Evolutionary conservation across 2,797 vertebrate genomes (phyloP), one percentile per base, ranked within the genome.

Genomic region (Meriones psammophilus): DNA sequence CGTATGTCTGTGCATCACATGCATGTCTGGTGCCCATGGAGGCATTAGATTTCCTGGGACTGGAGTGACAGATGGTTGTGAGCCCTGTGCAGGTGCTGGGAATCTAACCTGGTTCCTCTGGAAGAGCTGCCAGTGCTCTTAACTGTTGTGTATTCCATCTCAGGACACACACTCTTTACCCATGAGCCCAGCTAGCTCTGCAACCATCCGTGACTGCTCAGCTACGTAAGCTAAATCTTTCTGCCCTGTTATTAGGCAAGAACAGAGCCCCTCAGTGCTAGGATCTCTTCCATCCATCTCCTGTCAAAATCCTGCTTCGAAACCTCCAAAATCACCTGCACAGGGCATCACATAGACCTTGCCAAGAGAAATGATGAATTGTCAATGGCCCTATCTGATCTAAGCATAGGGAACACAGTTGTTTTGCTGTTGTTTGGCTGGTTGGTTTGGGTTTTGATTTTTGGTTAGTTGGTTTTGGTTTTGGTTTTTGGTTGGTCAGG

Each of bases 251-350:
- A 76, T 89, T 76, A 94, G 88, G 18, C 12, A 91, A 20, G 85
- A 28, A 26, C 62, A 91, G 50, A 22, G 28, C 39, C 30, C 42
- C n/a, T 81, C 68, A 17, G 8, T 39, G 3, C 56, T 73, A 62
- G 4, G 28, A 73, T 91, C n/a, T 83, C 84, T 46, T 71, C 62
- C 69, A 62, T 33, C 69, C 69, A 62, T 68, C 73, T 88, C 73
- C n/a, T 86, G 56, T 88, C 56, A 88, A 92, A 93, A 92, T 17
- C 60, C 83, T 89, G 84, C 58, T 42, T 71, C 68, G 81, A 80
- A 60, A 42, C 58, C 24, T 24, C 30, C 78, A 88, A 69, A 33
- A 58, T 24, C 64, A 58, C 54, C 26, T n/a, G 18, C 62, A 20
- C 46, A 87, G 18, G 24, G 66, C 50, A 73, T 73, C 39, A 64